Conservation (phyloP, 2,113 vertebrate species). For the Ammodramus savannarum region DNA sequence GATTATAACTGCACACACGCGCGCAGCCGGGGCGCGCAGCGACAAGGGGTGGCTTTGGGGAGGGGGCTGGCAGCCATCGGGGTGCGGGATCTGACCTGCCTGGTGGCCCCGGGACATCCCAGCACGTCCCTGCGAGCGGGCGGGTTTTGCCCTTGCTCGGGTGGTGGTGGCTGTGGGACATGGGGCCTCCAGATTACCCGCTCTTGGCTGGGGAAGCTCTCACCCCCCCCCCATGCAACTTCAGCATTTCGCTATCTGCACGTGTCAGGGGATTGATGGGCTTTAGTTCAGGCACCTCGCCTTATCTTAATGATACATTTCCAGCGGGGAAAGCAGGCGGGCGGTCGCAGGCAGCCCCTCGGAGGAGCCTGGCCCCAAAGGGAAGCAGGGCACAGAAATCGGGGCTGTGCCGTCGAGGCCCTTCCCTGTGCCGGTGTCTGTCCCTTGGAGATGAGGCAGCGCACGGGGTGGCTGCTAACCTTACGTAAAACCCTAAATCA, state of each 20-base stretch:
- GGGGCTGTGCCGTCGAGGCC: rapidly evolving
- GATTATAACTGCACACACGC: background rate
- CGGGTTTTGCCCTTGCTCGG: background rate
- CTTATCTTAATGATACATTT: slow-evolving; percentile 12
- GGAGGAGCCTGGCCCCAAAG: background rate
- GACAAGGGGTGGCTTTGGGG: background rate
- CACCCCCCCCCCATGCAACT: background rate
- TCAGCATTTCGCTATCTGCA: background rate
- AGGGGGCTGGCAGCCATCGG: background rate
- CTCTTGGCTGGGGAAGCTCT: background rate
- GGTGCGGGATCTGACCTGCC: background rate
- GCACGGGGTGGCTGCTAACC: background rate
- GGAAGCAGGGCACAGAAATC: background rate
- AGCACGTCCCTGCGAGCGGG: rapidly evolving
- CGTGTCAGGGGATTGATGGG: background rate
- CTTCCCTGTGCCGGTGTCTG: background rate
- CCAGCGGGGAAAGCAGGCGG: background rate
- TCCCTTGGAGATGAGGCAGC: background rate
- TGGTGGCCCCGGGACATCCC: background rate
- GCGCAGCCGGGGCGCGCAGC: background rate
- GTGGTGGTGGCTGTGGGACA: background rate
- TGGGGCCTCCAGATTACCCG: background rate
- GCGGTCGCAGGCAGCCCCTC: background rate
- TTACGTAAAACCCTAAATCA: slow-evolving; percentile 25
- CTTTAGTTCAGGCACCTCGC: background rate